These are phyloP conservation scores for Pteruthius melanotis DNA, from an alignment of 2,113 vertebrate genomes.

Conservation along the genomic window DNA sequence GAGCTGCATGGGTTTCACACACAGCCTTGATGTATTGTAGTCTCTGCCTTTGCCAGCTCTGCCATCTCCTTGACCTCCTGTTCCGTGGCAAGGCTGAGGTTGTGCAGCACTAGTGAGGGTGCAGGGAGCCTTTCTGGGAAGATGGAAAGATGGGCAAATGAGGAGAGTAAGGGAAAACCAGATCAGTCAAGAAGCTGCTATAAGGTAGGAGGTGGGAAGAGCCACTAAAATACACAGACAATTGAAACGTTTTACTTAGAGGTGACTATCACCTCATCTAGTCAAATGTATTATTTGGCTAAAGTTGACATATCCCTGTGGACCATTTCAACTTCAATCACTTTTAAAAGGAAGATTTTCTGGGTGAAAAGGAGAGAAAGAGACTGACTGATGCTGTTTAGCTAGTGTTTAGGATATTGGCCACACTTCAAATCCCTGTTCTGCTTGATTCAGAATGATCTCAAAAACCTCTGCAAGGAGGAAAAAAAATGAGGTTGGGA, in stretches of 20 bases:
- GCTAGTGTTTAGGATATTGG: background rate
- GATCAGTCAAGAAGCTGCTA: background rate
- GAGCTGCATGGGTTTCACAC: background rate
- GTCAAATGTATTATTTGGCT: background rate
- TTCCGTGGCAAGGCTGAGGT: background rate
- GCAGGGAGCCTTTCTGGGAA: background rate
- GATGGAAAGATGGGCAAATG: background rate
- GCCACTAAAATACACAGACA: background rate
- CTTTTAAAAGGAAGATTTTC: background rate
- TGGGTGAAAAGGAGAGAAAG: background rate
- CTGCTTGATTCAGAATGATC: slow-evolving; percentile 14
- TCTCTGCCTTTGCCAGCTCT: background rate
- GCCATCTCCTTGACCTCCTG: background rate
- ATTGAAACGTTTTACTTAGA: background rate
- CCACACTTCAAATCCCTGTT: slow-evolving; percentile 1
- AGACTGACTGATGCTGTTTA: background rate
- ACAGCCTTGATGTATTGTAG: accelerated
- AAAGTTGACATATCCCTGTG: background rate
- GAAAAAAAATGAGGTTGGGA: background rate
- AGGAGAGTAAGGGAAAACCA: background rate
- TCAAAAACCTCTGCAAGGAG: background rate
- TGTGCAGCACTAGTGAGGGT: background rate
- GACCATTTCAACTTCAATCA: background rate
- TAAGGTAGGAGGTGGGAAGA: background rate
- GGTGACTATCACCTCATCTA: background rate